A percentile compares a stretch with the other conserved stretches of the same genome.
These are phyloP conservation scores for Neuroterus valhalla DNA, from an alignment of 1,140 invertebrate species.

Conservation along the genomic window DNA sequence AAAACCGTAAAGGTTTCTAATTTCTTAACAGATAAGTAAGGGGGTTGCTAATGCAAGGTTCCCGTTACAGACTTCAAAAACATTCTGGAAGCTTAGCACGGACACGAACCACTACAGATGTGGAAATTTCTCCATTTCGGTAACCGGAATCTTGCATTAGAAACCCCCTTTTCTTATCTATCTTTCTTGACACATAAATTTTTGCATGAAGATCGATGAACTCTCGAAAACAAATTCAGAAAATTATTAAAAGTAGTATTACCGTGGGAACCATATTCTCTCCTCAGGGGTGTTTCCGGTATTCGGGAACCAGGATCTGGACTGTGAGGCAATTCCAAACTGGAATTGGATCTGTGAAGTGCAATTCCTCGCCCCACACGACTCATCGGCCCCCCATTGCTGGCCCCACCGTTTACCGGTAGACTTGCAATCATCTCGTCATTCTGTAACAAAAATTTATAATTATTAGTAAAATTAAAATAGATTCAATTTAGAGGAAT, in stretches of 20 bases:
- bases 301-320: constrained; percentile 68
- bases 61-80: too few relatives aligned
- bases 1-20: too few relatives aligned
- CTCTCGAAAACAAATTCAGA: neutral
- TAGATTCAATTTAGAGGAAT: neutral
- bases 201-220: neutral
- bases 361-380: constrained; percentile 69
- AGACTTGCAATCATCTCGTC: constrained; percentile 74
- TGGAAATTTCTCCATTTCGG: too few relatives aligned
- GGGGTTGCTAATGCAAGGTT: too few relatives aligned
- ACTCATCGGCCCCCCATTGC: constrained; percentile 62
- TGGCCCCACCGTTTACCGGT: constrained; percentile 66
- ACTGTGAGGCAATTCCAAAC: constrained; percentile 80
- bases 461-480: constrained; percentile 30
- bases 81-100: too few relatives aligned
- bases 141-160: too few relatives aligned
- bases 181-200: neutral
- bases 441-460: constrained; percentile 61
- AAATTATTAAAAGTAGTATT: constrained; percentile 23
- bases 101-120: too few relatives aligned
- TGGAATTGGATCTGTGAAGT: constrained; percentile 81
- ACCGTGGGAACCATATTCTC: constrained; percentile 74
- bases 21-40: too few relatives aligned
- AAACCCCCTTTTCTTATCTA: too few relatives aligned
- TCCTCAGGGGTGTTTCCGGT: constrained; percentile 69